Conservation (phyloP, 2,113 vertebrate species). For the Origma solitaria region DNA sequence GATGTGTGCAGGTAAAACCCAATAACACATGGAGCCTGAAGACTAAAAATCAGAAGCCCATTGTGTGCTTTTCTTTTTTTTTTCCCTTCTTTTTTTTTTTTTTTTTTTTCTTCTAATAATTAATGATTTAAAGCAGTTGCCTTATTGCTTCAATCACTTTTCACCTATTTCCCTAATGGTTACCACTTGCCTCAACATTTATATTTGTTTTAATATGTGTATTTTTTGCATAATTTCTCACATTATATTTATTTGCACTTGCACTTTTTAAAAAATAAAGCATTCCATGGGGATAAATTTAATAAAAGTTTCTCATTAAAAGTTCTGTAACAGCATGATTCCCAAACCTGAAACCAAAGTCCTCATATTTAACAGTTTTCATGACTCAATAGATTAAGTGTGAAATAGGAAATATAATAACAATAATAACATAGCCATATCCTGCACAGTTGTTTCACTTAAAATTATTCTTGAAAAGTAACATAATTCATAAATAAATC, state of each 20-base stretch:
- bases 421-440: conserved; percentile 36
- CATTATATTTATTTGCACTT: conserved; percentile 61
- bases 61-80: background rate
- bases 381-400: conserved; percentile 60
- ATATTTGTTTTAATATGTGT: conserved; percentile 17
- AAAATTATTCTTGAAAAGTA: conserved; percentile 51
- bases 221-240: conserved; percentile 52
- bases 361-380: conserved; percentile 49
- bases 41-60: background rate
- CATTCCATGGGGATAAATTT: conserved; percentile 44
- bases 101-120: background rate
- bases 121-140: conserved; percentile 6
- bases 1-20: background rate
- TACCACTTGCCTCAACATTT: conserved; percentile 9
- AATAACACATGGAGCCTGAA: background rate
- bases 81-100: fast-evolving
- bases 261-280: background rate
- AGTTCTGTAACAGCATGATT: conserved; percentile 17
- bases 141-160: conserved; percentile 40
- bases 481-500: conserved; percentile 45
- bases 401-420: conserved; percentile 60
- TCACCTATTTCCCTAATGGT: conserved; percentile 41
- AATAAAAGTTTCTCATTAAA: conserved; percentile 60
- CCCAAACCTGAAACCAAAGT: conserved; percentile 46
- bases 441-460: conserved; percentile 41